phyloP scores from a whole-genome alignment of 64 coral and sea anemone species.

The Pachyseris speciosa region DNA sequence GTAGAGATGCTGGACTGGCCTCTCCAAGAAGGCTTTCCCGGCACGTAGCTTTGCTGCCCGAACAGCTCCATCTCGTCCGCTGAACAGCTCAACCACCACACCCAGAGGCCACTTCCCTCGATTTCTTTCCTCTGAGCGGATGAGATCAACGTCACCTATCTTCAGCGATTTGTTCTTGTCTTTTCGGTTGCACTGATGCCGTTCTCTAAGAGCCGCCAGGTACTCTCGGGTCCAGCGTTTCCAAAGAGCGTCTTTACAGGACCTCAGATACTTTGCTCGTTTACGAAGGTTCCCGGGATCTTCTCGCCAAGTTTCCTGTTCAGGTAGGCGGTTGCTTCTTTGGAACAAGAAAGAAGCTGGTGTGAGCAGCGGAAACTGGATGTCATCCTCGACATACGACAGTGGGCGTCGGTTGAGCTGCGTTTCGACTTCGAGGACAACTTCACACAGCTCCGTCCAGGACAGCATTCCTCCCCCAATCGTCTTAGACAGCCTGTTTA shows the following conservation, averaged over 20 bases:
- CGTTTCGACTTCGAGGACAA: slow-evolving; percentile 42
- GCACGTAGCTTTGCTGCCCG: slow-evolving; percentile 15
- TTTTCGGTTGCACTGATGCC: neutral
- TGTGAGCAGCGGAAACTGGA: slow-evolving; percentile 33
- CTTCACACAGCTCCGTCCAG: slow-evolving; percentile 43
- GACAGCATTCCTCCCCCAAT: slow-evolving; percentile 43
- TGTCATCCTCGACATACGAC: slow-evolving; percentile 59
- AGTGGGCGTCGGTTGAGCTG: slow-evolving; percentile 30
- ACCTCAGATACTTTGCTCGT: slow-evolving; percentile 25
- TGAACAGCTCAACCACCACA: slow-evolving; percentile 18
- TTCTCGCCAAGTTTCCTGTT: slow-evolving; percentile 25
- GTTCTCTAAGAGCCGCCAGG: slow-evolving; percentile 43
- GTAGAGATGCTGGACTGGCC: slow-evolving; percentile 17
- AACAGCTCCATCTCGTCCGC: slow-evolving; percentile 46
- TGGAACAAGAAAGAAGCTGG: slow-evolving; percentile 58
- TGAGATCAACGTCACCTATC: slow-evolving; percentile 39
- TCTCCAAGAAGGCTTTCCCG: slow-evolving; percentile 40
- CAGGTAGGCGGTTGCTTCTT: slow-evolving; percentile 42
- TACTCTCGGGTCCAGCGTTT: slow-evolving; percentile 63
- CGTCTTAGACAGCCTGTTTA: slow-evolving; percentile 52
- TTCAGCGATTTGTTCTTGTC: neutral
- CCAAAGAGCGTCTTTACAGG: slow-evolving; percentile 51
- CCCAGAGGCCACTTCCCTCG: slow-evolving; percentile 50
- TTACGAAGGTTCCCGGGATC: neutral
- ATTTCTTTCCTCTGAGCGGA: slow-evolving; percentile 59